Base-by-base conservation (phyloP, 37 sponge, comb jelly and placozoan genomes). In the Crambe crambe region DNA sequence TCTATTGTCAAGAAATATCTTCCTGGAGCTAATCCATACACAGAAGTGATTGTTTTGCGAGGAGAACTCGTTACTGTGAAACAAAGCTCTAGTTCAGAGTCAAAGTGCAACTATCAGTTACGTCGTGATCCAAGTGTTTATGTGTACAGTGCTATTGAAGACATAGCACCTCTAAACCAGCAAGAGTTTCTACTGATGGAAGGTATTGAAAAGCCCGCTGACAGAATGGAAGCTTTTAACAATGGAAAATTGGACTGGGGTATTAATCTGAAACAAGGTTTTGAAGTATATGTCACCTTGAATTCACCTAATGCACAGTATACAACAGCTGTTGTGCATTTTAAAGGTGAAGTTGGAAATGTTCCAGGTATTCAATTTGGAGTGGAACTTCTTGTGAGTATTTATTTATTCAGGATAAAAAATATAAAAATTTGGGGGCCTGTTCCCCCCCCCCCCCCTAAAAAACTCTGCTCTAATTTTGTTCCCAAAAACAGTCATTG, bases 371-470 rank as follows among this genome's bases (percentile, higher is more conserved):
- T 38, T 0, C 37, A 26, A 27, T 91, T 91, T 87, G 92, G 92
- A 70, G 84, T 91, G 29, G 92, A 91, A 58, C 71, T 91, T 21
- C 54, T 58, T 67, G 92, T 91, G 18, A 70, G 77, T 71, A 18
- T 60, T 17, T 67, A 35, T 41, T n/a, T n/a, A n/a, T n/a, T n/a
- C n/a, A n/a, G n/a, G n/a, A n/a, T 29, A 18, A 60, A n/a, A 10
- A 41, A 10, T 37, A 35, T 69, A n/a, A 27, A n/a, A n/a, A n/a
- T n/a, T n/a, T n/a, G n/a, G n/a, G n/a, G n/a, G n/a, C n/a, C n/a
- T n/a, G n/a, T n/a, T n/a, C n/a, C n/a, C n/a, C 39, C 23, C 41
- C n/a, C 37, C 70, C 37, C 15, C 25, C 3, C 3, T 18, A 47
- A 5, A 15, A 64, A 23, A 47, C 10, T 25, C 8, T 3, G 23